Evolutionary conservation across 2,888 invertebrate species (phyloP).

Genomic region (Mimachlamys varia): DNA sequence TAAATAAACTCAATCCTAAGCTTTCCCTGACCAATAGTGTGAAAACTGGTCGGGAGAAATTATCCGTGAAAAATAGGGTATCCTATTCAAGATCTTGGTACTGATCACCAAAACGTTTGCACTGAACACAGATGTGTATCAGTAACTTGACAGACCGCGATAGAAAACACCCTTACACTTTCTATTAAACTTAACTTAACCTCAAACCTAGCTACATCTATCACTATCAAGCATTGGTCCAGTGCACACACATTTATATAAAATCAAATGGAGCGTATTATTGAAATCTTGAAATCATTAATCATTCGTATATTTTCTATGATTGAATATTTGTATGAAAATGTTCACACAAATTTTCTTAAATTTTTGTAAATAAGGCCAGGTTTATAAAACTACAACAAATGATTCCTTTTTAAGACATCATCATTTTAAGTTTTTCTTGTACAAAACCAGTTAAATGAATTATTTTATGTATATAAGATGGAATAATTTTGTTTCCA

Average conservation of each 20-base stretch:
- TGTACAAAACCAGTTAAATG: too few species aligned
- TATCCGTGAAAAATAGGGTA: neutral
- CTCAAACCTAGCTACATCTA: neutral
- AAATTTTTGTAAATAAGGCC: neutral
- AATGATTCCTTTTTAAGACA: too few species aligned
- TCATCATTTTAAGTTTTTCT: too few species aligned
- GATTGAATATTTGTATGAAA: neutral
- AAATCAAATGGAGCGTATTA: conserved; percentile 1
- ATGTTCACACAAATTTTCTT: neutral
- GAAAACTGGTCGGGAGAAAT: neutral
- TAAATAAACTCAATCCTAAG: neutral
- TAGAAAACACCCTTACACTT: neutral
- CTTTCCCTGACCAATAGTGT: neutral
- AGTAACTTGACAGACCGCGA: neutral
- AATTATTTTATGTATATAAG: too few species aligned
- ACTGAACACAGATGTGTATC: conserved; percentile 20
- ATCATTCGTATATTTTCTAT: neutral
- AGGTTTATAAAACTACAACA: too few species aligned
- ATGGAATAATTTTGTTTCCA: too few species aligned
- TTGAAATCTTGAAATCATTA: neutral
- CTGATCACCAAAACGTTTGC: conserved; percentile 3
- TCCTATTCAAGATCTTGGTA: neutral
- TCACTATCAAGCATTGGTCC: neutral
- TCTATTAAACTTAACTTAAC: neutral
- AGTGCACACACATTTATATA: neutral